A percentile compares a stretch with the other conserved stretches of the same genome.
Evolutionary conservation across 2,888 invertebrate genomes (phyloP).

Genomic region (Autographa pulchrina): DNA sequence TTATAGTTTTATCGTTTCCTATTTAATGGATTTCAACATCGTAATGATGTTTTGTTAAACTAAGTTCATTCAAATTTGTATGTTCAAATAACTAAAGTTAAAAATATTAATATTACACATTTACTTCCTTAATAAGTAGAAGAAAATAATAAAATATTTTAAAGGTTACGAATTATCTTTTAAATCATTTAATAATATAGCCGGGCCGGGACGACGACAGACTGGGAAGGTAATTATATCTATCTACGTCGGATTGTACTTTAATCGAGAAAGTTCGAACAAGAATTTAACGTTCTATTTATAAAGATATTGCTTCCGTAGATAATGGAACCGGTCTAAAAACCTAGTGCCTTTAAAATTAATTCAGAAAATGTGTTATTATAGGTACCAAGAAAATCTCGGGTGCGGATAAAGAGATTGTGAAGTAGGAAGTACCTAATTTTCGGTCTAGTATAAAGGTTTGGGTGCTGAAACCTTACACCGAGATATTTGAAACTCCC

Average conservation of each 20-base stretch:
- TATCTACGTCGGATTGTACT: constrained; percentile 18
- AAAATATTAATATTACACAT: not conserved
- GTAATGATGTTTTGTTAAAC: no score
- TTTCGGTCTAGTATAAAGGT: constrained; percentile 32
- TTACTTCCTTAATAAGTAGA: not conserved
- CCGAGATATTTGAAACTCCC: constrained; percentile 33
- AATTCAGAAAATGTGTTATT: constrained; percentile 17
- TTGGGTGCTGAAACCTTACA: constrained; percentile 40
- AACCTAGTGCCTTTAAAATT: constrained; percentile 12
- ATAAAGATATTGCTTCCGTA: not conserved
- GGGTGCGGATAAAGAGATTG: constrained; percentile 17
- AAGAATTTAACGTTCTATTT: constrained; percentile 18
- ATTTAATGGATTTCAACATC: no score
- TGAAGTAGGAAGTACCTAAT: constrained; percentile 30
- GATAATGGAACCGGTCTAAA: constrained; percentile 7
- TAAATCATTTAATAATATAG: constrained; percentile 21
- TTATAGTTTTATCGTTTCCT: no score
- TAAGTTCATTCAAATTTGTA: no score
- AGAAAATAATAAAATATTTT: not conserved
- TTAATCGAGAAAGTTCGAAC: constrained; percentile 25
- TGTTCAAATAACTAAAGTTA: no score
- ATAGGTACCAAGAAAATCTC: constrained; percentile 24
- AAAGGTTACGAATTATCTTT: not conserved
- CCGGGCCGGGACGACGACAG: constrained; percentile 3
- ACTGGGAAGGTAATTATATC: constrained; percentile 12